These are phyloP conservation scores for Zeus faber DNA, from an alignment of 2,113 vertebrate genomes.

Conservation along the genomic window DNA sequence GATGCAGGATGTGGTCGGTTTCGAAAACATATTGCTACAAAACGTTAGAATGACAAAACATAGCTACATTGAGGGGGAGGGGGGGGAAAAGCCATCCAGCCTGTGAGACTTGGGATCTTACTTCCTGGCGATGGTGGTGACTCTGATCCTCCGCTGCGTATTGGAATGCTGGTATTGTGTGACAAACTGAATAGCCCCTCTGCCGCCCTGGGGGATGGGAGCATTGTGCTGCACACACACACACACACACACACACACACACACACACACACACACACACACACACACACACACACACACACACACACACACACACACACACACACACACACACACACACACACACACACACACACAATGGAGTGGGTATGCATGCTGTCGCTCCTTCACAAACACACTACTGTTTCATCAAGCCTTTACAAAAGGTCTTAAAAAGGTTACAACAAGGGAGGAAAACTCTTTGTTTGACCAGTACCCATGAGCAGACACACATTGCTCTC, in stretches of 20 bases:
- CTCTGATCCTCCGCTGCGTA: conserved; percentile 87
- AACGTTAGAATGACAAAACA: no score
- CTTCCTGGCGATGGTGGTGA: conserved; percentile 94
- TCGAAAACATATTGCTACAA: no score
- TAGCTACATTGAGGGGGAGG: no score
- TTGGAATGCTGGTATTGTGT: conserved; percentile 96
- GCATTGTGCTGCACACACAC: conserved; percentile 85
- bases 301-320: neutral
- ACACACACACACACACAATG: neutral
- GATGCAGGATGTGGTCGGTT: no score
- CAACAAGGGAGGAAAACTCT: neutral
- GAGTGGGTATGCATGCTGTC: no score
- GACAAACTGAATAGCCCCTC: conserved; percentile 93
- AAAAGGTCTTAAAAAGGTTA: neutral
- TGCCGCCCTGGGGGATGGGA: conserved; percentile 90
- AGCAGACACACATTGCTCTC: neutral
- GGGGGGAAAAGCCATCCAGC: no score
- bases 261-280: neutral
- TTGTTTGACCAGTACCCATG: neutral
- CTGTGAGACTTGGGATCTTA: conserved; percentile 71
- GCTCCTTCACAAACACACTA: neutral
- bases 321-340: neutral
- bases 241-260: conserved; percentile 23
- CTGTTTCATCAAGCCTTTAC: neutral
- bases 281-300: neutral